Conservation (phyloP, 2,888 invertebrate species). For the Caenorhabditis virilis region DNA sequence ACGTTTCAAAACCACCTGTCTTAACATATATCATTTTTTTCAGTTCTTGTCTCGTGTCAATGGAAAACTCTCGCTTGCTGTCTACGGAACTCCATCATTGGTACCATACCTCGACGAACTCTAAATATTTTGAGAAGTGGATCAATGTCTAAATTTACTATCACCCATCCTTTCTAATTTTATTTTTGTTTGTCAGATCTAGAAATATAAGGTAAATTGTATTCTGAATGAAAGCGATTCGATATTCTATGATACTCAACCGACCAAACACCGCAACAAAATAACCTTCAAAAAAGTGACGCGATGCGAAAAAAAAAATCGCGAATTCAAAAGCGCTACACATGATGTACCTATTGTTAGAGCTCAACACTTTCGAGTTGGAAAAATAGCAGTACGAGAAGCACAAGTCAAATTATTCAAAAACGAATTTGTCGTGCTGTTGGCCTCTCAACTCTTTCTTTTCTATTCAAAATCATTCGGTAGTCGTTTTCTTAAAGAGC, state of each 20-base stretch:
- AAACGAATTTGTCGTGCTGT: constrained; percentile 36
- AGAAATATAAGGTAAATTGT: no score
- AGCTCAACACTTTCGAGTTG: background rate
- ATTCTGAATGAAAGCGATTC: no score
- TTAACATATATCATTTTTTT: no score
- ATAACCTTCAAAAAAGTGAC: constrained; percentile 11
- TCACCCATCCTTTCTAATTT: no score
- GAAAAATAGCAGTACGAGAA: constrained; percentile 19
- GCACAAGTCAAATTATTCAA: constrained; percentile 31
- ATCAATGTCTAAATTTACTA: no score
- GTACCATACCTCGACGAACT: constrained; percentile 64
- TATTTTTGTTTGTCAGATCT: constrained; percentile 1
- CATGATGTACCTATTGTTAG: constrained; percentile 37
- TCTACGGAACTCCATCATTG: constrained; percentile 51
- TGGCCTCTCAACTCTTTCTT: no score
- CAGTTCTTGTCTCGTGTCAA: constrained; percentile 55
- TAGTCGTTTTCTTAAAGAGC: no score
- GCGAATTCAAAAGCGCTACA: constrained; percentile 10
- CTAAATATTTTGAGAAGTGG: no score
- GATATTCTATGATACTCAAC: no score
- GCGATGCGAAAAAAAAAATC: constrained; percentile 19
- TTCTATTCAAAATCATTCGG: no score
- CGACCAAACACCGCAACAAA: no score
- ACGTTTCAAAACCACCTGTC: no score
- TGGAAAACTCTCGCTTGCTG: constrained; percentile 58